Percentiles rank a stretch among this genome's conserved stretches.
Evolutionary conservation across 2,888 invertebrate species (phyloP).

Genomic region (Limnephilus auricula): DNA sequence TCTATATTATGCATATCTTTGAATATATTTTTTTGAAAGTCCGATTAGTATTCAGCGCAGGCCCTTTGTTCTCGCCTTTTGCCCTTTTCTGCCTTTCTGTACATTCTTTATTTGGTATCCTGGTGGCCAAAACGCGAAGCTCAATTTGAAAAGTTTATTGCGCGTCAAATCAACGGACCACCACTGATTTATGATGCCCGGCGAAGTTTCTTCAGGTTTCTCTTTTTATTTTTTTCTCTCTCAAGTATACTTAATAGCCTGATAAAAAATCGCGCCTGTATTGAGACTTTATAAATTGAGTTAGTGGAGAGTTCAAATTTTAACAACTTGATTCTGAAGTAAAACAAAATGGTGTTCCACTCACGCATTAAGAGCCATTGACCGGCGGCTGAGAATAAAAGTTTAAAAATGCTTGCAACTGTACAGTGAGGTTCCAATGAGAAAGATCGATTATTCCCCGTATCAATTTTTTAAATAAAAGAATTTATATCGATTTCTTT

Average conservation of each 20-base stretch:
- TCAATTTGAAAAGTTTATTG: slow-evolving; percentile 54
- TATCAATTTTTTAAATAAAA: no score
- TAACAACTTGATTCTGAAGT: neutral
- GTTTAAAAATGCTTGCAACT: no score
- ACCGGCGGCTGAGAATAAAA: no score
- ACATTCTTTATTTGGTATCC: neutral
- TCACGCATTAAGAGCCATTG: no score
- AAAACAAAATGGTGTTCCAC: neutral
- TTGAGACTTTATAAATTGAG: neutral
- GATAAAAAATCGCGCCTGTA: neutral
- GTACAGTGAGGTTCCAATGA: no score
- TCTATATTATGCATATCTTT: slow-evolving; percentile 19
- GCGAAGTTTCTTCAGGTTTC: slow-evolving; percentile 13
- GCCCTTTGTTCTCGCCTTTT: neutral
- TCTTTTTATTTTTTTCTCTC: neutral
- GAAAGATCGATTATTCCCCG: no score
- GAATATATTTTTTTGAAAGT: slow-evolving; percentile 3
- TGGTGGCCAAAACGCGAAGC: slow-evolving; percentile 33
- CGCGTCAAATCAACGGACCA: slow-evolving; percentile 54
- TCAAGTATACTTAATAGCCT: neutral
- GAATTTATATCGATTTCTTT: no score
- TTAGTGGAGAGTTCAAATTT: neutral
- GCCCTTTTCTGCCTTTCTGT: neutral
- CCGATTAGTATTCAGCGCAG: slow-evolving; percentile 3
- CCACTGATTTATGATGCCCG: slow-evolving; percentile 52